Conservation (phyloP, 2,888 invertebrate species). For the Sarcophaga variegata region DNA sequence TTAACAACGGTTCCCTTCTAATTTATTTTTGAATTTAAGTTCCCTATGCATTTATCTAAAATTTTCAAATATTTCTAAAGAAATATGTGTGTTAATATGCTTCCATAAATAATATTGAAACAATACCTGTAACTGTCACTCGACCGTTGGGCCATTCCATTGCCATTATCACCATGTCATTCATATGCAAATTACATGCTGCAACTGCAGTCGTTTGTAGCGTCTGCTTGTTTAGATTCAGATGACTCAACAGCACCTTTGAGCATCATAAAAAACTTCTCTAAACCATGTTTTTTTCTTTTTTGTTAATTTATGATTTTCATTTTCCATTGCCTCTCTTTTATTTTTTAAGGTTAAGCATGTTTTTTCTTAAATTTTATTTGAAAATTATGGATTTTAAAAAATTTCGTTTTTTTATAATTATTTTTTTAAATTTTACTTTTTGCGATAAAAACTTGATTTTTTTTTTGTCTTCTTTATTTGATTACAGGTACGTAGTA, state of each 20-base stretch:
- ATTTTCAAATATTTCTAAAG: not conserved
- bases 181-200: constrained; percentile 46
- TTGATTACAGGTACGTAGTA: constrained; percentile 61
- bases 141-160: not conserved
- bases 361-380: not conserved
- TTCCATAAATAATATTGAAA: too few relatives aligned
- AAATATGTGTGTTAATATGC: not conserved
- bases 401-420: not conserved
- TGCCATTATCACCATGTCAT: constrained; percentile 7
- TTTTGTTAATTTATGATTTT: too few relatives aligned
- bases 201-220: constrained; percentile 12
- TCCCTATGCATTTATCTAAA: not conserved
- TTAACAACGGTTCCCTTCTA: not conserved
- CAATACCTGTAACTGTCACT: not conserved
- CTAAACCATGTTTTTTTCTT: too few relatives aligned
- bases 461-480: constrained; percentile 21
- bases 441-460: not conserved
- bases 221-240: not conserved
- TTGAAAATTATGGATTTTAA: not conserved
- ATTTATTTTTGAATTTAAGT: not conserved
- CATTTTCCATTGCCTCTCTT: not conserved
- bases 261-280: not conserved
- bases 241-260: not conserved
- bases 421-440: not conserved
- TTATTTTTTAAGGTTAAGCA: not conserved